These are phyloP conservation scores for Noctuana brunneofusca DNA, from an alignment of 2,888 invertebrate genomes.

Conservation along the genomic window DNA sequence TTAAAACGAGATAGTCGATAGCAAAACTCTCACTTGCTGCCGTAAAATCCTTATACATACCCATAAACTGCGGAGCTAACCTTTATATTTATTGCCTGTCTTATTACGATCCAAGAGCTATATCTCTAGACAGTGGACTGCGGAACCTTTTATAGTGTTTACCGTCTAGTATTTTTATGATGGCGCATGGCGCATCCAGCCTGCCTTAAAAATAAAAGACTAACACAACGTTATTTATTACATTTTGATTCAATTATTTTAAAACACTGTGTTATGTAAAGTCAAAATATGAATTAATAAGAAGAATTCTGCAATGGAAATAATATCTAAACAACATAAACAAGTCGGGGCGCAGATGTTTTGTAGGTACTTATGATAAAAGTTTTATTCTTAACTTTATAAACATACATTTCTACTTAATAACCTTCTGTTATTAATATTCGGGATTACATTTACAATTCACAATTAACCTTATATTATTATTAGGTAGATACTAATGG, in stretches of 20 bases:
- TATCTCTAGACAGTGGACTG: slow-evolving; percentile 46
- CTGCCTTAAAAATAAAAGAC: slow-evolving; percentile 18
- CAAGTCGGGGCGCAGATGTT: too few species aligned
- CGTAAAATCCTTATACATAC: slow-evolving; percentile 2
- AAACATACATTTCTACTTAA: too few species aligned
- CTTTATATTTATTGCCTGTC: slow-evolving; percentile 61
- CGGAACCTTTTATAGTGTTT: slow-evolving; percentile 41
- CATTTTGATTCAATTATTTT: neutral
- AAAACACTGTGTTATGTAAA: neutral
- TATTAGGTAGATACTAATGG: too few species aligned
- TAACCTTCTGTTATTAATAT: too few species aligned
- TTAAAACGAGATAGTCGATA: too few species aligned
- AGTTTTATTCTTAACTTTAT: too few species aligned
- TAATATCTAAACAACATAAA: too few species aligned
- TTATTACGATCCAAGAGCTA: slow-evolving; percentile 53
- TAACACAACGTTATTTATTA: slow-evolving; percentile 15
- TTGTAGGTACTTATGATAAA: too few species aligned
- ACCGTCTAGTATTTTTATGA: slow-evolving; percentile 32
- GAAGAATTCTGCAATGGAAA: neutral
- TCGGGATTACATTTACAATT: too few species aligned
- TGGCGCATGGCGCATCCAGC: slow-evolving; percentile 12
- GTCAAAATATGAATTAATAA: too few species aligned
- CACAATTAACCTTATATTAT: too few species aligned
- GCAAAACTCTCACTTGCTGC: slow-evolving; percentile 1
- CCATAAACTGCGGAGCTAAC: slow-evolving; percentile 45